Conservation (phyloP, 1,140 invertebrate genomes). For the Drosophila trapezifrons region DNA sequence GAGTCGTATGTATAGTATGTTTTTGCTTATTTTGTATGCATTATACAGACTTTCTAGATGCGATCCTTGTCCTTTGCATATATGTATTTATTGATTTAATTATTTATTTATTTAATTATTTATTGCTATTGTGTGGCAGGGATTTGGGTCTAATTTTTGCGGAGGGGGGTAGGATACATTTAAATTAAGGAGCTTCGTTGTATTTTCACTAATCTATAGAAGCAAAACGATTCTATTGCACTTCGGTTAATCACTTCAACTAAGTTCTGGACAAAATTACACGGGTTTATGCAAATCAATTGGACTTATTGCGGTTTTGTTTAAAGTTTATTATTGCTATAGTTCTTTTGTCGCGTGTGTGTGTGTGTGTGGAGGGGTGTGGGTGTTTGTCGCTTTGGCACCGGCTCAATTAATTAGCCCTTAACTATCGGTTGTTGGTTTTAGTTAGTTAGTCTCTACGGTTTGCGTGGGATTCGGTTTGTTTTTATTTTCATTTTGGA, state of each 20-base stretch:
- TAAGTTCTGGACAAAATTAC: slow-evolving; percentile 46
- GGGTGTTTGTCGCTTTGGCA: slow-evolving; percentile 42
- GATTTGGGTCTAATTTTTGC: slow-evolving; percentile 9
- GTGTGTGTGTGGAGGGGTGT: slow-evolving; percentile 17
- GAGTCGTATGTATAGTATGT: slow-evolving; percentile 46
- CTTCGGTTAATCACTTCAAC: slow-evolving; percentile 56
- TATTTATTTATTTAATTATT: slow-evolving; percentile 18
- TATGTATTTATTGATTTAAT: slow-evolving; percentile 27
- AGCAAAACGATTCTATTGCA: slow-evolving; percentile 64
- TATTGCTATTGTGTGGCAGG: slow-evolving; percentile 4
- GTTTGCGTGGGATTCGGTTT: slow-evolving; percentile 43
- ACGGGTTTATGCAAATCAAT: slow-evolving; percentile 56
- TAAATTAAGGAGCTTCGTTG: slow-evolving; percentile 38
- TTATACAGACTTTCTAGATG: slow-evolving; percentile 50
- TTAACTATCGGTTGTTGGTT: slow-evolving; percentile 15
- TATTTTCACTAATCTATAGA: slow-evolving; percentile 60
- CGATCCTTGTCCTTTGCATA: slow-evolving; percentile 35
- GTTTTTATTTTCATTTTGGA: slow-evolving; percentile 12
- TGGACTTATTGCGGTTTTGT: slow-evolving; percentile 36
- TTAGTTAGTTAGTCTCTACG: slow-evolving; percentile 37
- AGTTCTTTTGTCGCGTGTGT: slow-evolving; percentile 36
- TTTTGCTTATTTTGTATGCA: slow-evolving; percentile 29
- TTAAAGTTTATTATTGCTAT: slow-evolving; percentile 43
- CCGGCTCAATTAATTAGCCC: slow-evolving; percentile 18
- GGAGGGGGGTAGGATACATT: not conserved